Conservation (phyloP, 2,113 vertebrate genomes). For the Erinaceus europaeus region DNA sequence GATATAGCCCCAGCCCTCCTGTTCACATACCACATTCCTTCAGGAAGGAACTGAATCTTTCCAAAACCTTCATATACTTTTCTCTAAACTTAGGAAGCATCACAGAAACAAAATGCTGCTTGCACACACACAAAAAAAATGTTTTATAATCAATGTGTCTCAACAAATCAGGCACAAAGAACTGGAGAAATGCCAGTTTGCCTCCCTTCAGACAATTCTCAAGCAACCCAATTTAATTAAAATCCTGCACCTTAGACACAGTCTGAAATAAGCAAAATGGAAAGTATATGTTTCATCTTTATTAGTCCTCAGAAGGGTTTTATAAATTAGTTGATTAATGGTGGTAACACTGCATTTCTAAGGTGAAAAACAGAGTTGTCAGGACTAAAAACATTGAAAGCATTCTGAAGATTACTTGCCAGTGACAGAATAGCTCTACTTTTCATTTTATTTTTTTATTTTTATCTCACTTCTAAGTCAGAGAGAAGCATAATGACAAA, state of each 20-base stretch:
- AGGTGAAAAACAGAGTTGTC: background rate
- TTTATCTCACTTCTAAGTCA: background rate
- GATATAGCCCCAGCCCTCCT: rapidly evolving
- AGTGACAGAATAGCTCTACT: background rate
- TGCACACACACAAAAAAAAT: background rate
- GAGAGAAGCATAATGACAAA: too few species aligned
- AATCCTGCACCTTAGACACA: background rate
- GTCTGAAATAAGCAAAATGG: background rate
- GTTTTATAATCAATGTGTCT: background rate
- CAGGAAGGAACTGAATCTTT: background rate
- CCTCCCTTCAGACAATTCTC: background rate
- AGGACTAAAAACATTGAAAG: background rate
- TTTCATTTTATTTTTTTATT: background rate
- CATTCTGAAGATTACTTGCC: background rate
- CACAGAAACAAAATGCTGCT: background rate
- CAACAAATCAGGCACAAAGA: background rate
- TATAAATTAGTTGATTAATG: background rate
- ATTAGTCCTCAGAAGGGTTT: background rate
- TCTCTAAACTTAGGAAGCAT: background rate
- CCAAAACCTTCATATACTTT: background rate
- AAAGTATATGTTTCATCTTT: background rate
- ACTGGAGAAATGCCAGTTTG: background rate
- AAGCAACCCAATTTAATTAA: background rate
- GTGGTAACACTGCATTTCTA: background rate
- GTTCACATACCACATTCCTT: background rate